phyloP scores from a whole-genome alignment of 2,113 vertebrate genomes.

The Polypterus bichir region DNA sequence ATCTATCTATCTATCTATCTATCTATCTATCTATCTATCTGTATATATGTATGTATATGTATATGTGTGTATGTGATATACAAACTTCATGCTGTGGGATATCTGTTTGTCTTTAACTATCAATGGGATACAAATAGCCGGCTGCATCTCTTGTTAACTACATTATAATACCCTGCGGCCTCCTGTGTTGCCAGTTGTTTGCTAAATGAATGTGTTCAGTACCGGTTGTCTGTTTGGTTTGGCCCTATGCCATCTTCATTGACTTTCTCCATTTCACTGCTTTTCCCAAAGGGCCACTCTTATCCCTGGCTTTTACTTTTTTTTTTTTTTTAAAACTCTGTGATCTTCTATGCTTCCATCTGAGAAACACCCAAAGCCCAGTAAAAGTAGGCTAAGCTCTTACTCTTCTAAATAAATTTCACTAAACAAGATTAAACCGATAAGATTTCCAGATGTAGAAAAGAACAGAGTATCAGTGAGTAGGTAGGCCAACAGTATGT shows the following conservation, averaged over 20 bases:
- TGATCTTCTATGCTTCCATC: slow-evolving; percentile 1
- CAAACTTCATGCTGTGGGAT: background rate
- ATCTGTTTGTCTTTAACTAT: slow-evolving; percentile 11
- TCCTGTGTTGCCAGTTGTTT: slow-evolving; percentile 1
- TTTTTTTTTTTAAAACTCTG: background rate
- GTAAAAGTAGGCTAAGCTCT: slow-evolving; percentile 15
- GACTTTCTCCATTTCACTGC: slow-evolving; percentile 29
- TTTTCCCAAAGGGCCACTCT: slow-evolving; percentile 21
- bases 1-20: no score
- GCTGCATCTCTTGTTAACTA: slow-evolving; percentile 7
- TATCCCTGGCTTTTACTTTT: background rate
- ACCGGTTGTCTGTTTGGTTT: slow-evolving; percentile 9
- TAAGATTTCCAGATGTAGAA: slow-evolving; percentile 14
- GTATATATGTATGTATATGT: no score
- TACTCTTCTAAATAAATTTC: slow-evolving; percentile 22
- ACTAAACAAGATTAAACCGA: slow-evolving; percentile 34
- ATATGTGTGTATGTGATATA: no score
- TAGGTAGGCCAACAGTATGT: no score
- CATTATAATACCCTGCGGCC: slow-evolving; percentile 5
- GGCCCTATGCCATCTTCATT: slow-evolving; percentile 29
- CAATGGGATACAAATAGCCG: slow-evolving; percentile 9
- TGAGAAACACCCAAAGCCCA: slow-evolving; percentile 10
- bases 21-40: no score
- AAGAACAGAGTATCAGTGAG: no score
- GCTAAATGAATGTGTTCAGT: background rate